phyloP scores from a whole-genome alignment of 2,113 vertebrate genomes.

The Grammomys surdaster region DNA sequence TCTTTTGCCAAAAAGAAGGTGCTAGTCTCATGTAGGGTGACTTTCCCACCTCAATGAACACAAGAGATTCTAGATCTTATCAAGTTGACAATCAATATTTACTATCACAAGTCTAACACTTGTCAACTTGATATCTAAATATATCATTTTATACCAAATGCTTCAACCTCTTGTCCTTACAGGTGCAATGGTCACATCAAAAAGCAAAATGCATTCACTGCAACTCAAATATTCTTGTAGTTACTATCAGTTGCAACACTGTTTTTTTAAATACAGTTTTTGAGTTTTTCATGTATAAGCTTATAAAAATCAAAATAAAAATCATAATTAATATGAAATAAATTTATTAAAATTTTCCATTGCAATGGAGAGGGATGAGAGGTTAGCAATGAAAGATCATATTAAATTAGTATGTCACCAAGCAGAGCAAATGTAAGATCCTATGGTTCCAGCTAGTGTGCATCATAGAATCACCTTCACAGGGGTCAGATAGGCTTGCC shows the following conservation, averaged over 20 bases:
- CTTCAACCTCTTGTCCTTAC: neutral
- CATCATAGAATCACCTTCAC: neutral
- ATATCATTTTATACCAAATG: neutral
- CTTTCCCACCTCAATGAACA: neutral
- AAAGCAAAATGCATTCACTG: neutral
- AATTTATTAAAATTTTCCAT: neutral
- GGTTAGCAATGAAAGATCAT: neutral
- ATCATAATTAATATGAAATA: neutral
- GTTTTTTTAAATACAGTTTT: too few relatives aligned
- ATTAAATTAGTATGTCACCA: too few relatives aligned
- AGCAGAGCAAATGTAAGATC: neutral
- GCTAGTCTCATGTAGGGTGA: neutral
- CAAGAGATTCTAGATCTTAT: neutral
- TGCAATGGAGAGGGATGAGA: neutral
- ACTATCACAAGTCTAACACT: neutral
- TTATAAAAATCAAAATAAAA: neutral
- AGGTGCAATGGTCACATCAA: neutral
- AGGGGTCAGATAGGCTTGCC: neutral
- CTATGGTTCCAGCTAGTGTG: neutral
- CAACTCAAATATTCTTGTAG: neutral
- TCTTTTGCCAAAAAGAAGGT: neutral
- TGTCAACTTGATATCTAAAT: neutral
- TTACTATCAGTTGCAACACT: neutral
- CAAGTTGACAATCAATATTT: neutral
- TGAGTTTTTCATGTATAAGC: neutral